phyloP scores from a whole-genome alignment of 2,113 vertebrate species.

The Peromyscus polionotus region DNA sequence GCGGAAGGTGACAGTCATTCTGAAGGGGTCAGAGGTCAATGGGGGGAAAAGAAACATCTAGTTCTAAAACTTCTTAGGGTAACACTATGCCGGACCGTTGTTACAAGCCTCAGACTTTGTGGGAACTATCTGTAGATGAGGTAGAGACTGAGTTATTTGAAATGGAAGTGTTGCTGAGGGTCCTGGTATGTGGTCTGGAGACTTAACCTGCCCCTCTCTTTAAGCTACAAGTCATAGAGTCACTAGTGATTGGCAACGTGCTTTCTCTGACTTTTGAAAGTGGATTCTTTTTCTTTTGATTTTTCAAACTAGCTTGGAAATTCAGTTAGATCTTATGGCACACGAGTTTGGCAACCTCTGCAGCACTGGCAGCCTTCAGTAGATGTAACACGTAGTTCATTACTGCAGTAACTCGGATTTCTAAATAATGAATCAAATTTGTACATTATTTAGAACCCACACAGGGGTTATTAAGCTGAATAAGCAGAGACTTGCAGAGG shows the following conservation, averaged over 20 bases:
- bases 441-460: conserved; percentile 68
- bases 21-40: conserved; percentile 84
- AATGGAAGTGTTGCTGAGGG: not conserved
- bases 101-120: not conserved
- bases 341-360: not conserved
- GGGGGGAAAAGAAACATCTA: conserved; percentile 81
- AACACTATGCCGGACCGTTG: not conserved
- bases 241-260: not conserved
- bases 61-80: conserved; percentile 74
- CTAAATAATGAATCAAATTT: conserved; percentile 71
- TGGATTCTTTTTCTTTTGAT: not conserved
- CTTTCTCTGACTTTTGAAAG: conserved; percentile 42
- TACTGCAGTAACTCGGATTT: conserved; percentile 37
- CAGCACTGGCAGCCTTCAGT: not conserved
- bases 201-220: conserved; percentile 21
- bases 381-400: conserved; percentile 13
- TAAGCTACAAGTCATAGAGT: not conserved
- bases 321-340: not conserved
- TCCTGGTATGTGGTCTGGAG: not conserved
- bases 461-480: conserved; percentile 42
- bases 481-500: conserved; percentile 45
- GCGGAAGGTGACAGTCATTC: conserved; percentile 81
- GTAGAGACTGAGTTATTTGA: not conserved
- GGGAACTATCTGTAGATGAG: not conserved
- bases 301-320: not conserved